Conservation (phyloP, 92 coral and sea anemone genomes). For the Epizoanthus stellaris region DNA sequence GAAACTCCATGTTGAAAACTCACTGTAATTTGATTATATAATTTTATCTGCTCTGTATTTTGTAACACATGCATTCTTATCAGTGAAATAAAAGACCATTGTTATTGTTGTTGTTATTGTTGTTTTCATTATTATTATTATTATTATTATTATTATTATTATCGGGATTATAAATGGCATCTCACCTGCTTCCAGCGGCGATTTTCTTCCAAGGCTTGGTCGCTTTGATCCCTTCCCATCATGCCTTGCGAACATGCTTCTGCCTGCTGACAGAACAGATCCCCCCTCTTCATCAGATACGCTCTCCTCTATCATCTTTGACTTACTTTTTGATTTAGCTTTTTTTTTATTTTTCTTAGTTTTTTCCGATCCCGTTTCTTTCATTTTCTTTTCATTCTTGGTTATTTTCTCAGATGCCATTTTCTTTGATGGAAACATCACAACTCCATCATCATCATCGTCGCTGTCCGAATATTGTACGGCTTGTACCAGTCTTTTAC, state of each 20-base stretch:
- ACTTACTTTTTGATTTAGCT: conserved; percentile 20
- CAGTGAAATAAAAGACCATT: too few relatives aligned
- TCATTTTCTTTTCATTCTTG: not conserved
- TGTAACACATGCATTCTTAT: too few relatives aligned
- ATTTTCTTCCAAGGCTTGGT: not conserved
- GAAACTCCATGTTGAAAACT: too few relatives aligned
- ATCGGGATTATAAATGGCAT: not conserved
- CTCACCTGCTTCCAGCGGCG: conserved; percentile 18
- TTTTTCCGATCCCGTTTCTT: not conserved
- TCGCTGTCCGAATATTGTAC: conserved; percentile 17
- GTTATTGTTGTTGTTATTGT: too few relatives aligned
- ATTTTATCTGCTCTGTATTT: too few relatives aligned
- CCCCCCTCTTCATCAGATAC: conserved; percentile 11
- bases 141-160: not conserved
- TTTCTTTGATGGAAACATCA: conserved; percentile 16
- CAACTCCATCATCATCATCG: conserved; percentile 32
- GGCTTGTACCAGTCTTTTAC: not conserved
- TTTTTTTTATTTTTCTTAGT: conserved; percentile 13
- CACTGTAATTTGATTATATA: too few relatives aligned
- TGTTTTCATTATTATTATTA: too few relatives aligned
- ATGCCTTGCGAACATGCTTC: not conserved
- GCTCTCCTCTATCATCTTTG: not conserved
- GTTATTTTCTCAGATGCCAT: not conserved
- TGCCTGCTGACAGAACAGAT: not conserved
- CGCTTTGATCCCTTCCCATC: conserved; percentile 10